Evolutionary conservation across 2,797 vertebrate species (phyloP), one percentile per base, ranked within the genome.

Genomic region (Taenioides sp.): DNA sequence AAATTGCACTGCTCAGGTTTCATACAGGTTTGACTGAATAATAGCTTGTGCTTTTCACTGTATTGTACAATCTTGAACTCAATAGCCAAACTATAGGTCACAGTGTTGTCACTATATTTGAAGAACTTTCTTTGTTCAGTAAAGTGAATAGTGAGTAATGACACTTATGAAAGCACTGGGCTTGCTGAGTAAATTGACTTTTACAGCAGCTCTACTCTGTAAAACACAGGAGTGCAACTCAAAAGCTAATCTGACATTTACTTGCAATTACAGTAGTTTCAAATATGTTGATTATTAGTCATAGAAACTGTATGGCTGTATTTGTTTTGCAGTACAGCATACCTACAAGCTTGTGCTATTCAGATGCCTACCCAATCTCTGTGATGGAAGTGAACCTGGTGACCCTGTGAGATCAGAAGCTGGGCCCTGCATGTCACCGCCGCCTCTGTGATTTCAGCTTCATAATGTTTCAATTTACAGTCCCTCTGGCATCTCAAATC

Each of bases 21-120:
- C 73, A 85, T 80, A 81, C 80, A 89, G 5, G 6, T 52, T 52
- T 88, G 74, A 83, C 89, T 83, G 91, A 88, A 87, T 87, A 90
- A 92, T 86, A 89, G 83, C 40, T 43, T 43, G 40, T 43, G 88
- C 91, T 89, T 86, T 88, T 75, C 83, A 80, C 84, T 84, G 80
- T 78, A 61, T 47, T 40, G 28, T 31, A 4, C 71, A 75, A 63
- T 78, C 79, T 62, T 69, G 69, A 70, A 80, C 84, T 69, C 73
- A 22, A 73, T 76, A 66, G 84, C 3, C 86, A 84, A 23, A 60
- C 73, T 73, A 76, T 84, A 78, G 65, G 72, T 78, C 71, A 65
- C 72, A 74, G 72, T 74, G 71, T 73, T 85, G 78, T 79, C 70
- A 70, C 59, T 79, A 79, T 73, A 81, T 74, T 47, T 25, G 61